Percentiles rank a stretch among this genome's conserved stretches.
Conservation (phyloP, 2,888 invertebrate genomes). For the Apamea crenata region DNA sequence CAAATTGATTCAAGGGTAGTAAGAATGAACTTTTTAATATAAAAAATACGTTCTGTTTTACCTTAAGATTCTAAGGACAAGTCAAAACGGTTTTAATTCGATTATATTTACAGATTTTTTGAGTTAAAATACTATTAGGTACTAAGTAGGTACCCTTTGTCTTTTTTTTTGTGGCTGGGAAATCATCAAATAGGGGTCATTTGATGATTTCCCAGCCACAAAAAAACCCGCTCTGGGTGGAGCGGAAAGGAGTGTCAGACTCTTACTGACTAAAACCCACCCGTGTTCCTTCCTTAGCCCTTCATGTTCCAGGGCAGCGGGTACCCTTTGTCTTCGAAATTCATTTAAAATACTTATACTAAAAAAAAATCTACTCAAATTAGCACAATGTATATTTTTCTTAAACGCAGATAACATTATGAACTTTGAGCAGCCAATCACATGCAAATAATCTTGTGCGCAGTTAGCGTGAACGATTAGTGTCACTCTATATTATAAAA, state of each 20-base stretch:
- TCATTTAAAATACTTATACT: background rate
- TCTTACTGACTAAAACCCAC: no score
- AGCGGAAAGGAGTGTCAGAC: no score
- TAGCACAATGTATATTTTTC: constrained; percentile 39
- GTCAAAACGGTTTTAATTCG: background rate
- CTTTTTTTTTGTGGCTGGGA: no score
- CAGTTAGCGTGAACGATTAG: constrained; percentile 44
- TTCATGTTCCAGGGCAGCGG: no score
- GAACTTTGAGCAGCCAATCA: constrained; percentile 56
- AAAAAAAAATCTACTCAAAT: constrained; percentile 25
- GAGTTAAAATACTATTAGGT: background rate
- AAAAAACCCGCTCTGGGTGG: no score
- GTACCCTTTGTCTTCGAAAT: background rate
- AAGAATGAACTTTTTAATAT: constrained; percentile 7
- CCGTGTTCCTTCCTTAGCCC: no score
- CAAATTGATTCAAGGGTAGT: constrained; percentile 28
- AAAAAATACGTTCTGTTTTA: background rate
- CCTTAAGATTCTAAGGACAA: background rate
- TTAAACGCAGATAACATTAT: constrained; percentile 37
- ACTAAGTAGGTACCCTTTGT: background rate
- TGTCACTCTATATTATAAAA: constrained; percentile 32
- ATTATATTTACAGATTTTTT: background rate
- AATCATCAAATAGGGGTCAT: no score
- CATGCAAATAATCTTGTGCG: constrained; percentile 48
- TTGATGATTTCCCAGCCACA: no score